A percentile compares a stretch with the other conserved stretches of the same genome.
phyloP scores from a whole-genome alignment of 2,888 invertebrate species.

The Bellardia pandia region DNA sequence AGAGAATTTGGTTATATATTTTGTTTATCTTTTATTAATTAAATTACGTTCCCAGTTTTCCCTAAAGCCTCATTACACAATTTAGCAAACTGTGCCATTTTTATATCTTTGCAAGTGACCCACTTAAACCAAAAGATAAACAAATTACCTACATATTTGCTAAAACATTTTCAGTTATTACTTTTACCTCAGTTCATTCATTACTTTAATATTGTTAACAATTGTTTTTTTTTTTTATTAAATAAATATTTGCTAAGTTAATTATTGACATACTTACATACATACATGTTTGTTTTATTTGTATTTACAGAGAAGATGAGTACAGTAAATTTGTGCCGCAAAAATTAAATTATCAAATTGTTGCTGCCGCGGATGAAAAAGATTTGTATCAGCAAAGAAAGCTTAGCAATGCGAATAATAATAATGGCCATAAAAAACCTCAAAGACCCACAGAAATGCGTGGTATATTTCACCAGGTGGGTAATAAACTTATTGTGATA shows the following conservation, averaged over 20 bases:
- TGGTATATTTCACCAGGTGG: slow-evolving; percentile 79
- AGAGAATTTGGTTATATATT: too few relatives aligned
- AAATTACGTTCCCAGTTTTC: too few relatives aligned
- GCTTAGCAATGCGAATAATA: slow-evolving; percentile 14
- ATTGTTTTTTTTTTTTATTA: neutral
- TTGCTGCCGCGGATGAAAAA: slow-evolving; percentile 76
- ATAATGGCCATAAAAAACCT: slow-evolving; percentile 29
- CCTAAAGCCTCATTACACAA: neutral
- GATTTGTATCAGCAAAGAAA: slow-evolving; percentile 64
- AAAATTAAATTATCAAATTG: slow-evolving; percentile 78
- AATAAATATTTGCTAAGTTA: slow-evolving; percentile 47
- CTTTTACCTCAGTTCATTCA: neutral
- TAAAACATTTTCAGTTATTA: neutral
- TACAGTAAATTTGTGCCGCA: slow-evolving; percentile 80
- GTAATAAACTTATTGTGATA: slow-evolving; percentile 40
- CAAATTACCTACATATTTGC: neutral
- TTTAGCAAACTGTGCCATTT: neutral
- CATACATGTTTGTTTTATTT: slow-evolving; percentile 32
- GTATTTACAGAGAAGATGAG: slow-evolving; percentile 79
- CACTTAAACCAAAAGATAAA: too few relatives aligned
- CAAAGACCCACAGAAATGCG: slow-evolving; percentile 75
- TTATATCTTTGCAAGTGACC: too few relatives aligned
- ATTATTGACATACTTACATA: slow-evolving; percentile 16
- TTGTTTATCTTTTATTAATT: too few relatives aligned
- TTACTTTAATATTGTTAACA: neutral